A percentile compares a stretch with the other conserved stretches of the same genome.
Evolutionary conservation across 2,113 vertebrate genomes (phyloP).

Genomic region (Chrysemys picta): DNA sequence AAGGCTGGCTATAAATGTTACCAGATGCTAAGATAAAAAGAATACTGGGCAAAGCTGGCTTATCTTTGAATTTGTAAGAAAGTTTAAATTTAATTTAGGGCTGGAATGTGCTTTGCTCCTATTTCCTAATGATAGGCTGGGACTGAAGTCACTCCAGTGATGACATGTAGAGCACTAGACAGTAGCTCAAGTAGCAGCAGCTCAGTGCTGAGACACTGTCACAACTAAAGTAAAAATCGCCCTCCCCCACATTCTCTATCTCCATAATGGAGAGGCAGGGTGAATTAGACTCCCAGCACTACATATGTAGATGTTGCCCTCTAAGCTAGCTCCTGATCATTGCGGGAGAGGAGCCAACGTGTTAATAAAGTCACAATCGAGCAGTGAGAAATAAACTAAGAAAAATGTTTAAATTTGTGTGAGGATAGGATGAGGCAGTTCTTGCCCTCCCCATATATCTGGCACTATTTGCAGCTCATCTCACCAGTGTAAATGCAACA

Average conservation of each 20-base stretch:
- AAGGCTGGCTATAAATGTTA: background rate
- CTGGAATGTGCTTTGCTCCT: background rate
- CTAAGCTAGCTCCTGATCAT: background rate
- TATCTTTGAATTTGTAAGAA: background rate
- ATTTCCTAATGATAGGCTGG: background rate
- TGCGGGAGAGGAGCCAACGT: background rate
- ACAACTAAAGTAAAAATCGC: background rate
- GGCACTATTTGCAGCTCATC: background rate
- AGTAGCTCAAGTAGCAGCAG: background rate
- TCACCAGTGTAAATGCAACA: background rate
- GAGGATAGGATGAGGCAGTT: background rate
- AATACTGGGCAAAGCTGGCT: rapidly evolving
- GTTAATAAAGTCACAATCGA: background rate
- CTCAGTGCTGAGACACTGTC: background rate
- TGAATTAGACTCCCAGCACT: background rate
- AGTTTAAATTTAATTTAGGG: background rate
- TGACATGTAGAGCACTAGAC: rapidly evolving
- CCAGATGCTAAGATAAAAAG: background rate
- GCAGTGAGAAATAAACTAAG: background rate
- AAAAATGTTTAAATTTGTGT: background rate
- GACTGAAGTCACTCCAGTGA: rapidly evolving
- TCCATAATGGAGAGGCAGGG: background rate
- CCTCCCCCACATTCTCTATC: rapidly evolving
- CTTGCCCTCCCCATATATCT: background rate
- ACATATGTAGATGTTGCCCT: rapidly evolving